Evolutionary conservation across 2,888 invertebrate species (phyloP), one percentile per base, ranked within the genome.

Genomic region (Oscheius sp.): DNA sequence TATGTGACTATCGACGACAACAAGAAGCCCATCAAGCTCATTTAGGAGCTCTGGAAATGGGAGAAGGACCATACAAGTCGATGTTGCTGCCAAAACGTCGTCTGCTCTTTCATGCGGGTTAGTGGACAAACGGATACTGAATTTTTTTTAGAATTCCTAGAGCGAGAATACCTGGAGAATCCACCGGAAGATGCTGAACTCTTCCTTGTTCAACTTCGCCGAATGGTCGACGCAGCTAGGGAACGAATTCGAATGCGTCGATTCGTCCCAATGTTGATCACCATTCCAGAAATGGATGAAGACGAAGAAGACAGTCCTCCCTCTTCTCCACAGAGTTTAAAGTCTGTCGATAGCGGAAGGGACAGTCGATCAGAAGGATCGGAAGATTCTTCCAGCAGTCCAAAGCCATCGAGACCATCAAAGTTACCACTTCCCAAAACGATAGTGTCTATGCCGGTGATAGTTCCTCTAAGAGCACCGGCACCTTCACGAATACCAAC

Each of bases 171-270:
- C 51, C 89, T 94, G 86, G 89, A 91, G 92, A 91, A 93, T 78
- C 94, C 94, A 24, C 94, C 94, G 50, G 92, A 93, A 45, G 93
- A 93, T 63, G 94, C 94, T 26, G 88, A 94, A 77, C 94, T 94
- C 87, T 94, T 94, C 86, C 89, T 94, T 2, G 73, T 68, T 36
- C 85, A 85, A 89, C 93, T 94, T 73, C 90, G 94, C n/a, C 44
- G 71, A 50, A 74, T 74, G 49, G 68, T 77, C 0, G 73, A 74
- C 56, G 45, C 65, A 9, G 73, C 77, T 1, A 68, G 67, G 28
- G 76, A 81, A 54, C 68, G 83, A 6, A 77, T 83, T 17, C 67
- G 77, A 6, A 61, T 73, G 69, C 71, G 80, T 32, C 56, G 77
- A 20, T 80, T 81, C 64, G 32, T 73, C 17, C 80, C 80, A 8